These are phyloP conservation scores for Amblyraja radiata DNA, from an alignment of 2,797 vertebrate species.

Conservation along the genomic window DNA sequence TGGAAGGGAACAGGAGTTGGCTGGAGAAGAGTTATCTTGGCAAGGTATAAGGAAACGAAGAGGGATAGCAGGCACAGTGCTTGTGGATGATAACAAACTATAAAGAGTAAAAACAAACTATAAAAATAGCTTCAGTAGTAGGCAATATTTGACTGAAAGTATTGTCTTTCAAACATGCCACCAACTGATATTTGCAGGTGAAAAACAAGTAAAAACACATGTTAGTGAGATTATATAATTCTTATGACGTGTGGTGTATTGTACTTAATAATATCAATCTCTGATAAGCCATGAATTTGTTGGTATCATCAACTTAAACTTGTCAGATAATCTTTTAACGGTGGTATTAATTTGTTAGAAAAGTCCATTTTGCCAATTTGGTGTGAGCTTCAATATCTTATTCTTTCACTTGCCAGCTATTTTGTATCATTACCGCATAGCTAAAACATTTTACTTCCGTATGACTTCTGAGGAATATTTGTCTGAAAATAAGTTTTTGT, in stretches of 20 bases:
- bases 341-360: not conserved
- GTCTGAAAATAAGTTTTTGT: conserved; percentile 32
- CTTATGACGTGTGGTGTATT: not conserved
- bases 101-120: not conserved
- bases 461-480: conserved; percentile 18
- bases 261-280: not conserved
- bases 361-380: not conserved
- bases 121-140: not conserved
- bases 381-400: not conserved
- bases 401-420: not conserved
- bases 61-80: not conserved
- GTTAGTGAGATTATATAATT: not conserved
- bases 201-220: not conserved
- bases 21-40: not conserved
- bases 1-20: not conserved
- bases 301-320: not conserved
- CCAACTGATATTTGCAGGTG: not conserved
- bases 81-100: not conserved
- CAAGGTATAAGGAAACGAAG: not conserved
- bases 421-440: conserved; percentile 13
- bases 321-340: not conserved
- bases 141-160: not conserved
- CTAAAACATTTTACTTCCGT: conserved; percentile 22
- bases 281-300: not conserved
- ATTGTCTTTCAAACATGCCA: not conserved